Percentiles rank a stretch among this genome's conserved stretches.
Conservation (phyloP, 2,797 vertebrate species). For the Crenuchus spilurus region DNA sequence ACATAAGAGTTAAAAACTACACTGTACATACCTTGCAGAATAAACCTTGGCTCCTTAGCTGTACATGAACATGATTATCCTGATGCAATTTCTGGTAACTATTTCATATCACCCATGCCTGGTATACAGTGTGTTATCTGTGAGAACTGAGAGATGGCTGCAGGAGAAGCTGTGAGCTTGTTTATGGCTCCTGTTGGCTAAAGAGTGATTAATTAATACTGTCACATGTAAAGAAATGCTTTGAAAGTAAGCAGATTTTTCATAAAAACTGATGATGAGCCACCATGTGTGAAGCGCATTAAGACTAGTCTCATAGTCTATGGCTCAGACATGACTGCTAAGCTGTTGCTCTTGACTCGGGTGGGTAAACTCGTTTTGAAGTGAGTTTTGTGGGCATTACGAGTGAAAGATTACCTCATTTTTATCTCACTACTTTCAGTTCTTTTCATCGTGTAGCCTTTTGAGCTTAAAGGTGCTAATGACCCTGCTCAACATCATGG, state of each 20-base stretch:
- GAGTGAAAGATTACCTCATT: constrained; percentile 67
- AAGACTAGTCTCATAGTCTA: constrained; percentile 85
- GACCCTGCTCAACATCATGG: constrained; percentile 42
- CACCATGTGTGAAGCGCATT: constrained; percentile 90
- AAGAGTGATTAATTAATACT: constrained; percentile 89
- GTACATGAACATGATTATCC: too few relatives aligned
- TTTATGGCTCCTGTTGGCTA: constrained; percentile 75
- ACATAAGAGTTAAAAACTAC: too few relatives aligned
- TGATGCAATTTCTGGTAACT: too few relatives aligned
- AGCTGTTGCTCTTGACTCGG: constrained; percentile 89
- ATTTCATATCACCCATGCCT: too few relatives aligned
- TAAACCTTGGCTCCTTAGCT: too few relatives aligned
- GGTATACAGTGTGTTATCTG: not conserved
- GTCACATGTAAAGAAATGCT: constrained; percentile 82
- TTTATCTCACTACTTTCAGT: constrained; percentile 53
- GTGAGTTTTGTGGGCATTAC: constrained; percentile 78
- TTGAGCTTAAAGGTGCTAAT: constrained; percentile 48
- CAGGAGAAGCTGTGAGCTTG: constrained; percentile 19
- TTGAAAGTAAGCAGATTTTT: constrained; percentile 84
- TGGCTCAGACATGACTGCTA: constrained; percentile 77
- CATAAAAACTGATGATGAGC: constrained; percentile 92
- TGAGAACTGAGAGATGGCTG: constrained; percentile 3
- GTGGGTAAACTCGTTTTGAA: constrained; percentile 79
- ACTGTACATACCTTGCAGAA: too few relatives aligned
- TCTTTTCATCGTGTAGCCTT: constrained; percentile 35